Evolutionary conservation across 2,888 invertebrate species (phyloP), one percentile per base, ranked within the genome.

Genomic region (Acanthosepion lycidas): DNA sequence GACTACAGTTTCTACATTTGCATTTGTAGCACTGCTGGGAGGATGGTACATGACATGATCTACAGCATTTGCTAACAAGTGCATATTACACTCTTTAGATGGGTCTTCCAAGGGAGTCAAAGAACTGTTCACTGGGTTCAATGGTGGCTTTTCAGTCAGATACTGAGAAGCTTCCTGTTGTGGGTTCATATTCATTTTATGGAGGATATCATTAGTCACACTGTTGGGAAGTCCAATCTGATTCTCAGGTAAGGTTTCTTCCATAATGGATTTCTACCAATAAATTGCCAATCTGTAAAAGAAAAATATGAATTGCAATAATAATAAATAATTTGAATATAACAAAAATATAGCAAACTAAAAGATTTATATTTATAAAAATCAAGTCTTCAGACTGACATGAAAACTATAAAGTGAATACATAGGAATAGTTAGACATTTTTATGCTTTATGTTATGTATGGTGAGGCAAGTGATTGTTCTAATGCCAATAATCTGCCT

Each of bases 1-100:
- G n/a, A 33, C n/a, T 2, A 78, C n/a, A 33, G 15, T n/a, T n/a
- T n/a, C n/a, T 15, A 78, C 12, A 33, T 78, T 78, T n/a, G 33
- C 78, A 78, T 78, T n/a, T n/a, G 78, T 33, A 5, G 78, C 18
- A 9, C 49, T 48, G 18, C 8, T 53, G n/a, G 93, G 93, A 15
- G 93, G 53, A 49, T 93, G 93, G n/a, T 93, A 49, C 49, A 93
- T 23, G 28, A 93, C 28, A 28, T 53, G 55, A n/a, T 94, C 94
- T 33, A 55, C 94, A 59, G 94, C 59, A 94, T 94, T 94, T 33
- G 94, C 94, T 59, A 94, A 48, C 33, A 94, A 42, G 42, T 94
- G 94, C 94, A 94, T 94, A 42, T 94, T 94, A 28, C 94, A 94
- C 33, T 94, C 94, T 28, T 48, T 94, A 33, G 78, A 78, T 0